Base-by-base conservation (phyloP, 2,888 invertebrate genomes). In the Luperina testacea region DNA sequence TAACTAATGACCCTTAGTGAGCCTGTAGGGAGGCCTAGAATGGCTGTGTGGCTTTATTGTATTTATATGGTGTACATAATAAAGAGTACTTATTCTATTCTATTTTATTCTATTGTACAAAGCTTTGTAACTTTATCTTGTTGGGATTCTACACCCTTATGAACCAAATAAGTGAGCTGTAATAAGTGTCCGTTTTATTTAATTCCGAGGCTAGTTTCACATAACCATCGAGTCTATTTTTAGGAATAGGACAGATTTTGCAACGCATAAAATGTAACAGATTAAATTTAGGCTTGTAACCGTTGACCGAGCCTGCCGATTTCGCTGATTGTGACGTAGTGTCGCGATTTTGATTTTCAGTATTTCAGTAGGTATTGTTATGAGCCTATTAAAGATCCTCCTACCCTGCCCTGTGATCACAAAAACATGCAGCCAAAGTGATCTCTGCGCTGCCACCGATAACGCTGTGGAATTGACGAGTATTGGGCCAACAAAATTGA, bases 1-100 rank as follows among this genome's bases (percentile, higher is more conserved):
- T 81, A 68, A 48, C 45, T 63, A 70, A 85, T 85, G 45, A 83
- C 63, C 38, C 61, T n/a, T n/a, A 65, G 61, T 48, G 6, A 64
- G 57, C n/a, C 42, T 51, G 48, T 32, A 38, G 38, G 64, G n/a
- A 59, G 5, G 1, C n/a, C n/a, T 57, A 57, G 57, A 24, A 57
- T 57, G 24, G 3, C 24, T 24, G 57, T n/a, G 57, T 13, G 57
- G 5, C 11, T 1, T n/a, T 59, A n/a, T n/a, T 57, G 9, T 57
- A 57, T n/a, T n/a, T n/a, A n/a, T n/a, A n/a, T n/a, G n/a, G n/a
- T n/a, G n/a, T n/a, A n/a, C n/a, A n/a, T n/a, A n/a, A n/a, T n/a
- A n/a, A n/a, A n/a, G n/a, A n/a, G n/a, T n/a, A n/a, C n/a, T n/a
- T n/a, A n/a, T n/a, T n/a, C n/a, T n/a, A n/a, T n/a, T n/a, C n/a